Conservation (phyloP, 2,113 vertebrate genomes). For the Tachycineta bicolor region DNA sequence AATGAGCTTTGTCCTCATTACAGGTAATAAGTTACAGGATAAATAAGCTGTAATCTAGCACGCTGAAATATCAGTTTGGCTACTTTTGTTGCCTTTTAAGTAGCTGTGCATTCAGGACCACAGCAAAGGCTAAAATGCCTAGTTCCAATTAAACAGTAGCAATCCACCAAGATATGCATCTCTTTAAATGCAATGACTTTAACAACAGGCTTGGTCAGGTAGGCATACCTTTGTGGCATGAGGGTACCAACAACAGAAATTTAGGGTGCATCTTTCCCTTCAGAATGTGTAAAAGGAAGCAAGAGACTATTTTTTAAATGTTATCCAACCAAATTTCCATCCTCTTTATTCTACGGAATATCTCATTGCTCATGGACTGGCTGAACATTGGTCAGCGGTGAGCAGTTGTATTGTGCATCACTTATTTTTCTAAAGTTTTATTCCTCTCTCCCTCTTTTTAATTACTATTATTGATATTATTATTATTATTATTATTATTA, state of each 20-base stretch:
- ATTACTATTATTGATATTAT: neutral
- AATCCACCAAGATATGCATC: neutral
- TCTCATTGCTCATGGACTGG: neutral
- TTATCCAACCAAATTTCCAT: neutral
- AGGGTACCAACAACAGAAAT: neutral
- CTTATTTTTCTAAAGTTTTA: neutral
- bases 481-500: neutral
- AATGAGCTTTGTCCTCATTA: neutral
- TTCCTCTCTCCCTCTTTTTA: neutral
- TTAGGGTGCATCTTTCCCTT: neutral
- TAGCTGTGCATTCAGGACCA: neutral
- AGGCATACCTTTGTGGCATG: neutral
- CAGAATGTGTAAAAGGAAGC: neutral
- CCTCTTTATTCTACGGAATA: neutral
- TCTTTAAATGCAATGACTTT: neutral
- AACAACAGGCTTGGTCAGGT: neutral
- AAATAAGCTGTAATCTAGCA: neutral
- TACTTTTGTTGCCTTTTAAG: neutral
- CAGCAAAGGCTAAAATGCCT: neutral
- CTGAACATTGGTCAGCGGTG: neutral
- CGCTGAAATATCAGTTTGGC: neutral
- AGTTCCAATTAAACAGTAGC: neutral
- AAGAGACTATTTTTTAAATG: neutral
- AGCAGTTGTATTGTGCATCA: neutral
- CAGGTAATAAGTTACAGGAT: neutral